These are phyloP conservation scores for Drosophila austrosaltans DNA, from an alignment of 2,888 invertebrate species.

Conservation along the genomic window DNA sequence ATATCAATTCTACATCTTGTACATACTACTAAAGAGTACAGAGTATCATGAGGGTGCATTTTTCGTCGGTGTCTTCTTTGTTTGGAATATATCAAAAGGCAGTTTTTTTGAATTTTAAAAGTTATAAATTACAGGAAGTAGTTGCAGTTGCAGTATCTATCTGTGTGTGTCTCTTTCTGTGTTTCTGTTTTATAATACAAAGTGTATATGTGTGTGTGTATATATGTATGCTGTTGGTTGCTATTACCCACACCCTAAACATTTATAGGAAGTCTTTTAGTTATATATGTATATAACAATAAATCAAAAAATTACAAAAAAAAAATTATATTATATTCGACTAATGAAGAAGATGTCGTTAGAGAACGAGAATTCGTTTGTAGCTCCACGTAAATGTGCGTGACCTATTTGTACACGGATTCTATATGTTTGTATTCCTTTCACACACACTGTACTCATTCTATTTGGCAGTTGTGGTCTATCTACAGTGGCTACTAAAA, in stretches of 20 bases:
- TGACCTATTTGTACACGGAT: neutral
- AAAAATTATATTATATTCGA: conserved; percentile 67
- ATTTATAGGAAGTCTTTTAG: conserved; percentile 73
- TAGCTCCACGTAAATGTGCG: conserved; percentile 47
- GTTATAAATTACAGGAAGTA: conserved; percentile 66
- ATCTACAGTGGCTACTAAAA: conserved; percentile 56
- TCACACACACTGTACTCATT: conserved; percentile 1
- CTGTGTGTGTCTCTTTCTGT: conserved; percentile 34
- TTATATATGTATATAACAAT: conserved; percentile 54
- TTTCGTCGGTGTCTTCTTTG: conserved; percentile 46
- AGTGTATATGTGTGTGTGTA: conserved; percentile 45
- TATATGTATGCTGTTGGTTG: conserved; percentile 17
- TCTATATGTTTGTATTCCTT: neutral
- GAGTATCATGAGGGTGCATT: conserved; percentile 73
- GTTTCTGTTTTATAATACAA: conserved; percentile 74
- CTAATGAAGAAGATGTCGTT: conserved; percentile 83
- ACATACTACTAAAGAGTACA: conserved; percentile 51
- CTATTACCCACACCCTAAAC: conserved; percentile 78
- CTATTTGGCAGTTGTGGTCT: conserved; percentile 29
- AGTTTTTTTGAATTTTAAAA: conserved; percentile 71
- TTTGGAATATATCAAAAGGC: conserved; percentile 61
- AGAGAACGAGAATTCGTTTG: conserved; percentile 79
- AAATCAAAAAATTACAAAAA: conserved; percentile 14
- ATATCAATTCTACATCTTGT: conserved; percentile 16
- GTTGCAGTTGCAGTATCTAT: conserved; percentile 49